Evolutionary conservation across 2,797 vertebrate genomes (phyloP).

Genomic region (Lagocephalus sceleratus): DNA sequence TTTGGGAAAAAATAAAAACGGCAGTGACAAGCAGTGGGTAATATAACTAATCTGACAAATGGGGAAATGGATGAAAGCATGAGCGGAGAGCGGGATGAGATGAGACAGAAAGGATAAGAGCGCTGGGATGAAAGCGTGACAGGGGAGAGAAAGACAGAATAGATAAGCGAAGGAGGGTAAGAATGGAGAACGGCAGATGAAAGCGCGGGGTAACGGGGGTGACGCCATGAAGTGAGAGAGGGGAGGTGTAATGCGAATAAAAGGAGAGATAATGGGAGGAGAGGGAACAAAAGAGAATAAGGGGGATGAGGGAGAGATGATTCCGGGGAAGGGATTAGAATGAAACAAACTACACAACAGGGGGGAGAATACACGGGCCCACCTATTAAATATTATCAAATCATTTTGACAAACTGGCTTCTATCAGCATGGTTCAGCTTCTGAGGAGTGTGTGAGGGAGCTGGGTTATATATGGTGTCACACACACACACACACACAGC

Average conservation of each 20-base stretch:
- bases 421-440: too few relatives aligned
- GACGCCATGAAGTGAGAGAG: constrained; percentile 47
- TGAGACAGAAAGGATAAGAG: constrained; percentile 51
- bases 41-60: constrained; percentile 47
- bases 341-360: neutral
- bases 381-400: neutral
- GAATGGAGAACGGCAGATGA: constrained; percentile 45
- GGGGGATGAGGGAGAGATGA: constrained; percentile 15
- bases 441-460: too few relatives aligned
- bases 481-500: constrained; percentile 20
- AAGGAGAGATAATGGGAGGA: constrained; percentile 24
- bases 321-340: constrained; percentile 6
- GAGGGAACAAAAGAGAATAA: constrained; percentile 2
- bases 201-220: constrained; percentile 36
- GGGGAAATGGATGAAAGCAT: constrained; percentile 43
- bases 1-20: constrained; percentile 32
- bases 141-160: constrained; percentile 38
- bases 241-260: constrained; percentile 23
- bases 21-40: constrained; percentile 41
- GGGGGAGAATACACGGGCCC: too few relatives aligned
- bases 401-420: neutral
- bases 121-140: constrained; percentile 50
- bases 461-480: neutral
- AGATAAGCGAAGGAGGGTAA: constrained; percentile 49
- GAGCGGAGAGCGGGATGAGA: constrained; percentile 42